Evolutionary conservation across 2,888 invertebrate genomes (phyloP).

Genomic region (Cephus runcator): DNA sequence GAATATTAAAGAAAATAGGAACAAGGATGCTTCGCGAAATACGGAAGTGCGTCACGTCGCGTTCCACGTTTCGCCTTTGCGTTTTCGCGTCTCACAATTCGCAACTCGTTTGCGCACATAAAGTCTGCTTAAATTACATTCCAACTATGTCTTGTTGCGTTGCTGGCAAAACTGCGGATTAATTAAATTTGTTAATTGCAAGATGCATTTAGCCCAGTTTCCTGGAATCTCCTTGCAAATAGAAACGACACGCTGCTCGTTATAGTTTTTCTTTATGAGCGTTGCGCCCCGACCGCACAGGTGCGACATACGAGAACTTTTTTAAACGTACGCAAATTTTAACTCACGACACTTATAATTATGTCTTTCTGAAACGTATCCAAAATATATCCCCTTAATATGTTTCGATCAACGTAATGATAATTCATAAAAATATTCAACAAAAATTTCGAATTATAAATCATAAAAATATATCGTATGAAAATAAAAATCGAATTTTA

Average conservation of each 20-base stretch:
- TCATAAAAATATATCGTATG: too few relatives aligned
- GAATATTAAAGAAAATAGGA: not conserved
- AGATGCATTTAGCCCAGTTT: conserved; percentile 54
- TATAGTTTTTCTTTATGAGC: not conserved
- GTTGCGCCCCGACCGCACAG: not conserved
- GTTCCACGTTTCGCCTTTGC: not conserved
- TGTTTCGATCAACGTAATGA: not conserved
- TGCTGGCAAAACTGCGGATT: conserved; percentile 52
- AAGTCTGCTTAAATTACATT: conserved; percentile 53
- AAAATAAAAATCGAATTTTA: too few relatives aligned
- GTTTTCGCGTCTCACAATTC: not conserved
- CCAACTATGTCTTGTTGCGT: conserved; percentile 54
- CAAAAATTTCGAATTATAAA: not conserved
- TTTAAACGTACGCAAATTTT: not conserved
- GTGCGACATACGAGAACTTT: not conserved
- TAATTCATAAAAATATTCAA: not conserved
- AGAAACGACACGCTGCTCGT: not conserved
- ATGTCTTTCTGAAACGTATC: not conserved
- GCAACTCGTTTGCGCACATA: conserved; percentile 16
- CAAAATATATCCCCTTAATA: not conserved
- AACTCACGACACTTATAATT: not conserved
- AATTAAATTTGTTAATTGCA: conserved; percentile 64
- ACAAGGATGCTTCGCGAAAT: not conserved
- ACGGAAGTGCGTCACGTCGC: not conserved
- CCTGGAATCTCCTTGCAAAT: not conserved